These are phyloP conservation scores for Crax fasciolata DNA, from an alignment of 2,797 vertebrate species.

Conservation along the genomic window DNA sequence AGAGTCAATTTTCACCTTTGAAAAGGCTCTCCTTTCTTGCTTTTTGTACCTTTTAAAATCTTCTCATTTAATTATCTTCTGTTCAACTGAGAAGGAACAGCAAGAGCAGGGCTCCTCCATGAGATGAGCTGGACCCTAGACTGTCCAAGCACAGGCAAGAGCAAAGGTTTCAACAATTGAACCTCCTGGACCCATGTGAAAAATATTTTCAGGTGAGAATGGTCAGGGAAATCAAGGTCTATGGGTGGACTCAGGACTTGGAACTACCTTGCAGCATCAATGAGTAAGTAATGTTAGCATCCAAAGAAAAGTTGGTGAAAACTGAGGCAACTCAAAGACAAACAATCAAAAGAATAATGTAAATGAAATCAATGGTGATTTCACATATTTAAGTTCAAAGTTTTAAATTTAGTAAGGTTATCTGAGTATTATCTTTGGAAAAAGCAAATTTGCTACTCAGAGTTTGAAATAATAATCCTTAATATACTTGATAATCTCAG, in stretches of 20 bases:
- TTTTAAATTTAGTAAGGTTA: not conserved
- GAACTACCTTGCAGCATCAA: not conserved
- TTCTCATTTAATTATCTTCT: not conserved
- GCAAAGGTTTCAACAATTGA: not conserved
- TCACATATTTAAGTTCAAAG: not conserved
- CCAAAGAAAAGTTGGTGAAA: not conserved
- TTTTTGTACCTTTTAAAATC: not conserved
- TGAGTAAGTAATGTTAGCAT: not conserved
- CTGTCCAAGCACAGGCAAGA: not conserved
- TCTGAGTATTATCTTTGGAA: not conserved
- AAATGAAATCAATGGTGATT: fast-evolving
- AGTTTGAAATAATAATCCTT: not conserved
- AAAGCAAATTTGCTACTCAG: not conserved
- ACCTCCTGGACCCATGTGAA: fast-evolving
- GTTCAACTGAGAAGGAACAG: not conserved
- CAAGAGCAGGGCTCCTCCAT: not conserved
- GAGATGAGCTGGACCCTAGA: not conserved
- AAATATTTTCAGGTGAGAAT: not conserved
- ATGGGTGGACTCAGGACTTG: not conserved
- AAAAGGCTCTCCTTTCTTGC: not conserved
- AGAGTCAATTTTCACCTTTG: not conserved
- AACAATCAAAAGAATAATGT: not conserved
- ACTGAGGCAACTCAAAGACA: not conserved
- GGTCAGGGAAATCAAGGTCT: not conserved
- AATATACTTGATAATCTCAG: not conserved